Evolutionary conservation across 2,113 vertebrate genomes (phyloP).

Genomic region (Syrmaticus mikado): DNA sequence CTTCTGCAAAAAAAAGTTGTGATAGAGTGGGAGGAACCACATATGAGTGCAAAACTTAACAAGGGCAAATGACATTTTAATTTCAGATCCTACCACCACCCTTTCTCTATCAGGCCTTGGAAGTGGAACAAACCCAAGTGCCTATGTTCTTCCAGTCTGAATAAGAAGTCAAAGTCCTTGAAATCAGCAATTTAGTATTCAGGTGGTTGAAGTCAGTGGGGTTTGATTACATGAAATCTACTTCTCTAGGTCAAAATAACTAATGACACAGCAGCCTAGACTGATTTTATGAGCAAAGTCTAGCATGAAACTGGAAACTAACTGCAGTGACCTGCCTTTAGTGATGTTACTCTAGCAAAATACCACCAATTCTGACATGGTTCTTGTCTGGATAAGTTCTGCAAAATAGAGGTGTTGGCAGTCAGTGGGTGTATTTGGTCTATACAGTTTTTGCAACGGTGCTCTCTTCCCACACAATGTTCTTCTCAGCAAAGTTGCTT

Average conservation of each 20-base stretch:
- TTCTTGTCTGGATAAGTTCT: not conserved
- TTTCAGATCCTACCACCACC: not conserved
- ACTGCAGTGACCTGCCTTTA: not conserved
- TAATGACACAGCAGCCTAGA: not conserved
- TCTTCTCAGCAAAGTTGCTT: not conserved
- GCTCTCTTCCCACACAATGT: not conserved
- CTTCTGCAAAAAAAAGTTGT: not conserved
- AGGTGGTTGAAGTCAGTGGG: not conserved
- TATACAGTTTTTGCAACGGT: not conserved
- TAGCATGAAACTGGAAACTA: not conserved
- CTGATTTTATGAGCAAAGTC: not conserved
- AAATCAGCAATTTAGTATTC: fast-evolving
- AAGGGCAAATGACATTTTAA: not conserved
- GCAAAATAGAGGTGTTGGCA: not conserved
- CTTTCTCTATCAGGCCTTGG: not conserved
- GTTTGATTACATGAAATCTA: not conserved
- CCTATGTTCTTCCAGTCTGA: not conserved
- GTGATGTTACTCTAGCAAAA: not conserved
- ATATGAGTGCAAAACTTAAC: not conserved
- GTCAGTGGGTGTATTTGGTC: not conserved
- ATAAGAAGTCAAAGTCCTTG: not conserved
- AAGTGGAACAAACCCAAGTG: not conserved
- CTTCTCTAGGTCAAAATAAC: not conserved
- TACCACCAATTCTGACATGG: not conserved
- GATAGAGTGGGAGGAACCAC: not conserved